Base-by-base conservation (phyloP, 2,888 invertebrate species). In the Cheilosia soror region DNA sequence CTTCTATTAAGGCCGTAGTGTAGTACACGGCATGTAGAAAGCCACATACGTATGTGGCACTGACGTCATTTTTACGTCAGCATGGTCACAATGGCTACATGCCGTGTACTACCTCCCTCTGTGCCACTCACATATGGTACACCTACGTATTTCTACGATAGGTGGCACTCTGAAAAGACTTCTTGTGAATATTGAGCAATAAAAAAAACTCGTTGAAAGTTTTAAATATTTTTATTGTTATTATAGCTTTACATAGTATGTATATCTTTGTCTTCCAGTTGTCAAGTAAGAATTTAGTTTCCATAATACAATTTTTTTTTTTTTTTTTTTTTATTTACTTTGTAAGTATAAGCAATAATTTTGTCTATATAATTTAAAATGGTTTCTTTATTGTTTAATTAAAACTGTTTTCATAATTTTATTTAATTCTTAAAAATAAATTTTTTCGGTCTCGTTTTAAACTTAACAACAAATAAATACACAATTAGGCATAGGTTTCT, bases 401-500 rank as follows among this genome's bases (percentile, higher is more conserved):
- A 40, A 42, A 55, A 15, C 25, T 51, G 20, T 60, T 37, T 20
- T 53, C 53, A 25, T 40, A 4, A 37, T 27, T 58, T 65, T 65
- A 37, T 81, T 57, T 33, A 65, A 49, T 69, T 62, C 84, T 84
- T 84, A 84, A 84, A 80, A 71, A 84, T 84, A 63, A 60, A 49
- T 63, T 63, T 82, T 80, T 75, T 80, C 65, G 69, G 69, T 80
- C 53, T 80, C 73, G 31, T 69, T 87, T 86, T 75, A 88, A 88
- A 88, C 87, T 88, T 88, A 88, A 87, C 87, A 87, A 87, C 87
- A 88, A 88, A 88, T 87, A 88, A 88, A 88, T 87, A 87, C 80
- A 85, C 85, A 87, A 66, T 65, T 75, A 79, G 84, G 75, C 68
- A 68, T 77, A 85, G 55, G 60, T 81, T 49, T 15, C 33, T 44